These are phyloP conservation scores for Cephus pygmeus DNA, from an alignment of 2,888 invertebrate genomes.

Conservation along the genomic window DNA sequence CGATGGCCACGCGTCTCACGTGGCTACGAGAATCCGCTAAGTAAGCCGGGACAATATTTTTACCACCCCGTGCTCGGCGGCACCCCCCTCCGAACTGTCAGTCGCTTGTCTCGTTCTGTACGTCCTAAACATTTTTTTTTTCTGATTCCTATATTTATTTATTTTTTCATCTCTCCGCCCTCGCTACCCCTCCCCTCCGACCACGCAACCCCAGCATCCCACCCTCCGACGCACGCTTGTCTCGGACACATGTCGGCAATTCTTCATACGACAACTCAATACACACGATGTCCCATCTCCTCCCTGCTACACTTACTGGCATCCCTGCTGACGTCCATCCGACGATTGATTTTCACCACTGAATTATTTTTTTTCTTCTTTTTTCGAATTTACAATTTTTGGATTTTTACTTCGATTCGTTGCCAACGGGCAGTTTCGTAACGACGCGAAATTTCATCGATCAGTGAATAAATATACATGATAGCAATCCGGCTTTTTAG, in stretches of 20 bases:
- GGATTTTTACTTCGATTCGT: not conserved
- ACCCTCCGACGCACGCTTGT: constrained; percentile 8
- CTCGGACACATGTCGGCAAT: constrained; percentile 25
- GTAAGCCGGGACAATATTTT: not conserved
- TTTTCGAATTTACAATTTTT: not conserved
- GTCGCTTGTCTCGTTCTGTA: constrained; percentile 18
- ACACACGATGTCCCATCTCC: constrained; percentile 17
- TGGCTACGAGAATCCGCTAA: constrained; percentile 1
- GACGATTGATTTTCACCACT: not conserved
- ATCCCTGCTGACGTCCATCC: not conserved
- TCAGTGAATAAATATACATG: not conserved
- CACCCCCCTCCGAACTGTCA: constrained; percentile 13
- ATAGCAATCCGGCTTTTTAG: not conserved
- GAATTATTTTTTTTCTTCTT: not conserved
- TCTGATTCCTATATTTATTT: constrained; percentile 15
- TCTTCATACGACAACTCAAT: constrained; percentile 24
- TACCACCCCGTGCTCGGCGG: not conserved
- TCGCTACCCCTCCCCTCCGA: not conserved
- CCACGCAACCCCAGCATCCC: not conserved
- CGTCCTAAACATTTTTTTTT: constrained; percentile 9
- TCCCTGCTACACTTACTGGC: not conserved
- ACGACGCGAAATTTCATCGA: not conserved
- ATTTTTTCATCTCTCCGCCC: not conserved
- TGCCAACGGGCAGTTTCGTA: not conserved
- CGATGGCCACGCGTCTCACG: not conserved